phyloP scores from a whole-genome alignment of 2,797 vertebrate species.

The Peromyscus eremicus region DNA sequence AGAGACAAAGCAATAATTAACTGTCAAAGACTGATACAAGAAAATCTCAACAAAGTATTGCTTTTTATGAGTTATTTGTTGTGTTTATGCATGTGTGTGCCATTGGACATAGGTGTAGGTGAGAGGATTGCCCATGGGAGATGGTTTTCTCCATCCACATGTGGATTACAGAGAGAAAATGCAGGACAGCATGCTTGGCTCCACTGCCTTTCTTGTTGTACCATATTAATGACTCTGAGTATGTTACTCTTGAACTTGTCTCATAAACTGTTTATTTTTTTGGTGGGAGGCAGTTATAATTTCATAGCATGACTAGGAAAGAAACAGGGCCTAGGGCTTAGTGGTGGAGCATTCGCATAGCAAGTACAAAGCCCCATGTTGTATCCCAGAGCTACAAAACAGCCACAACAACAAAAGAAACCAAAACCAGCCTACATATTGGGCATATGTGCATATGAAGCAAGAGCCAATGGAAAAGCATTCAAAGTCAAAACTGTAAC shows the following conservation, averaged over 20 bases:
- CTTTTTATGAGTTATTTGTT: background rate
- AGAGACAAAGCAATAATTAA: background rate
- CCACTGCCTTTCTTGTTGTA: background rate
- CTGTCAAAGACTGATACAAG: background rate
- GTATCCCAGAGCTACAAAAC: background rate
- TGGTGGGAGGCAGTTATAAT: too few species aligned
- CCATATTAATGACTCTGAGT: background rate
- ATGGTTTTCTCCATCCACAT: background rate
- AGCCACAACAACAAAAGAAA: background rate
- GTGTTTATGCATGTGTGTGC: background rate
- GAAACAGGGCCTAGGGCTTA: background rate
- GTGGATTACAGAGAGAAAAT: background rate
- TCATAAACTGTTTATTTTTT: background rate
- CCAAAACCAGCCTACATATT: background rate
- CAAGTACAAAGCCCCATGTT: background rate
- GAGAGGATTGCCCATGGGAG: background rate
- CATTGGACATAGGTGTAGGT: background rate
- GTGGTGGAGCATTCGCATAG: too few species aligned
- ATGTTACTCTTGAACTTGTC: background rate
- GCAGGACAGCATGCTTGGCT: background rate
- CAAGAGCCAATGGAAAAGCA: background rate
- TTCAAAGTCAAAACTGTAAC: background rate
- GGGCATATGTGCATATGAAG: background rate
- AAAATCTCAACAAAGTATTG: background rate
- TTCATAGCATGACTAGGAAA: background rate